These are phyloP conservation scores for Parasteatoda lunata DNA, from an alignment of 2,888 invertebrate genomes.

Conservation along the genomic window DNA sequence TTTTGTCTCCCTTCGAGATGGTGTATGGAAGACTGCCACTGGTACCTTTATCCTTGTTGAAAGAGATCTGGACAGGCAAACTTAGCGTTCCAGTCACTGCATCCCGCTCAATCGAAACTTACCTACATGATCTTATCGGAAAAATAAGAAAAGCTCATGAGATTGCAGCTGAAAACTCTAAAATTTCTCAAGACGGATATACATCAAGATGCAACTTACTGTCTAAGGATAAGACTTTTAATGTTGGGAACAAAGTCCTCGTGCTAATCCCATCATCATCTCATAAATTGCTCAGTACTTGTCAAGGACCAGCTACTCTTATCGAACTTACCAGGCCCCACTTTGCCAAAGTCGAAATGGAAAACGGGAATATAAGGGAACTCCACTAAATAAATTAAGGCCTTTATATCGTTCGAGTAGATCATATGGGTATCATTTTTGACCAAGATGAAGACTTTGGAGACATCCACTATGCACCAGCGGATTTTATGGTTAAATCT, in stretches of 20 bases:
- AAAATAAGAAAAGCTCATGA: background rate
- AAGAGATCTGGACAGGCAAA: background rate
- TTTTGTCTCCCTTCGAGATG: background rate
- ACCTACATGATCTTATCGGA: background rate
- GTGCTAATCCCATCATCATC: conserved; percentile 1
- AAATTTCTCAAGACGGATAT: conserved; percentile 3
- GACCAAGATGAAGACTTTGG: conserved; percentile 31
- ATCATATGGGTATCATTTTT: conserved; percentile 1
- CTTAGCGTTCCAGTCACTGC: background rate
- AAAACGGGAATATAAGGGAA: conserved; percentile 7
- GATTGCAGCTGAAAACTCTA: background rate
- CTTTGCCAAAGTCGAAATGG: background rate
- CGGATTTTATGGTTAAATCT: background rate
- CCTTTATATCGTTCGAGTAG: background rate
- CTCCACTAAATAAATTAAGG: conserved; percentile 9
- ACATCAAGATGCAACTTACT: conserved; percentile 7
- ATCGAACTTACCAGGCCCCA: conserved; percentile 9
- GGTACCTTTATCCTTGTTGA: background rate
- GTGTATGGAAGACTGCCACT: conserved; percentile 7
- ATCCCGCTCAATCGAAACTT: background rate
- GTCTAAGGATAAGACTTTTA: background rate
- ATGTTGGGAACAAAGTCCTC: conserved; percentile 9
- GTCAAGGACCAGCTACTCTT: conserved; percentile 14
- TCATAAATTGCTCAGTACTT: conserved; percentile 4
- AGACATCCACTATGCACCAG: background rate